Evolutionary conservation across 2,113 vertebrate genomes (phyloP).

Genomic region (Sturnus vulgaris): DNA sequence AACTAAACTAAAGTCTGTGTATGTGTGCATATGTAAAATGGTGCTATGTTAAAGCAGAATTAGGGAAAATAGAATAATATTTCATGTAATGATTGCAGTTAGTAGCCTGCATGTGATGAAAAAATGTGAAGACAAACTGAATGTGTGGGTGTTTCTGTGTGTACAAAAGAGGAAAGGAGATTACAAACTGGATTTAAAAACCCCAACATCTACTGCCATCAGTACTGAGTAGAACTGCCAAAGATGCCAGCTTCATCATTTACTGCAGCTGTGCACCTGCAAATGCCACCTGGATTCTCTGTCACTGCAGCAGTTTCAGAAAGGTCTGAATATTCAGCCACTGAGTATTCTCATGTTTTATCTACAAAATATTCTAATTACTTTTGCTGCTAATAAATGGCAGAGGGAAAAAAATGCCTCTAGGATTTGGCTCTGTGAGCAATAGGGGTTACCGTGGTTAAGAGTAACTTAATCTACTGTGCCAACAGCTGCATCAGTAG

Average conservation of each 20-base stretch:
- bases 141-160: background rate
- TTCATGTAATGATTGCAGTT: background rate
- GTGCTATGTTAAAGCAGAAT: background rate
- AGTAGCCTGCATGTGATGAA: background rate
- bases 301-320: background rate
- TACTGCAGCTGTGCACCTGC: conserved; percentile 33
- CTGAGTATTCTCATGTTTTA: conserved; percentile 17
- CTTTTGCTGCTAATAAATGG: conserved; percentile 35
- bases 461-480: conserved; percentile 41
- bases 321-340: conserved; percentile 21
- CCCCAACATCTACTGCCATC: background rate
- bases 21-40: background rate
- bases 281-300: conserved; percentile 37
- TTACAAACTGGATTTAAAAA: background rate
- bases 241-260: conserved; percentile 1
- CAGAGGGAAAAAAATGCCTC: background rate
- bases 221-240: background rate
- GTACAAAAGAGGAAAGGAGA: background rate
- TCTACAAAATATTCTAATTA: conserved; percentile 47
- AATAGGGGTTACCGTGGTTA: conserved; percentile 14
- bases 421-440: conserved; percentile 16
- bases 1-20: background rate
- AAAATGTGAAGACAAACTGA: background rate
- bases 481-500: conserved; percentile 16
- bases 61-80: background rate